Base-by-base conservation (phyloP, 2,797 vertebrate species). In the Enteromius mattozi region DNA sequence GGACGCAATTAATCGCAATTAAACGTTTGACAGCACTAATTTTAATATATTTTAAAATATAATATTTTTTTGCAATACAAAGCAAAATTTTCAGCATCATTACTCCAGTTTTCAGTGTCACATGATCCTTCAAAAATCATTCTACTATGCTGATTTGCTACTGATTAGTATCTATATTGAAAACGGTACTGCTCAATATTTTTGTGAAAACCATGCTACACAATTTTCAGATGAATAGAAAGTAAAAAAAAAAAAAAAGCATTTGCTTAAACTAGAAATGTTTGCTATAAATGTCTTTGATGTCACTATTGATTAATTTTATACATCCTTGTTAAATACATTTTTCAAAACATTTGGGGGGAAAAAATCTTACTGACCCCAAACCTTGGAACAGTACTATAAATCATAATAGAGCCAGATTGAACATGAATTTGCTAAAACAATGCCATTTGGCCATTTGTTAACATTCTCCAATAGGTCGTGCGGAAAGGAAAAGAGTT, bases 401-500 rank as follows among this genome's bases (percentile, higher is more conserved):
- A 75, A 21, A 35, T 54, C 30, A 35, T 12, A 54, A 76, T 14
- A 51, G 30, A n/a, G 30, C 30, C 49, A 76, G 49, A 56, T 1
- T 35, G 47, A 54, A 75, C 12, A 12, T 35, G 19, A 13, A 54
- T 54, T 75, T 75, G 30, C 19, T 21, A 37, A 75, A 75, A n/a
- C 49, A 37, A 37, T 16, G 30, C 6, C 7, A 65, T 17, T 33
- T 16, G 49, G 10, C 72, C 35, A 75, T 75, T n/a, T 37, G 49
- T 35, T 35, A 54, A 35, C 19, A 35, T 35, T 51, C 33, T 75
- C 47, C 19, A 54, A 54, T 54, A 54, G 40, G 40, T 24, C 0
- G 40, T 71, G 42, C 5, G 19, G 49, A 76, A 76, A 56, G 49
- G 49, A 72, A 72, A 72, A 72, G 17, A 4, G 3, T 76, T 56